phyloP scores from a whole-genome alignment of 2,113 vertebrate genomes.

The Condylura cristata region DNA sequence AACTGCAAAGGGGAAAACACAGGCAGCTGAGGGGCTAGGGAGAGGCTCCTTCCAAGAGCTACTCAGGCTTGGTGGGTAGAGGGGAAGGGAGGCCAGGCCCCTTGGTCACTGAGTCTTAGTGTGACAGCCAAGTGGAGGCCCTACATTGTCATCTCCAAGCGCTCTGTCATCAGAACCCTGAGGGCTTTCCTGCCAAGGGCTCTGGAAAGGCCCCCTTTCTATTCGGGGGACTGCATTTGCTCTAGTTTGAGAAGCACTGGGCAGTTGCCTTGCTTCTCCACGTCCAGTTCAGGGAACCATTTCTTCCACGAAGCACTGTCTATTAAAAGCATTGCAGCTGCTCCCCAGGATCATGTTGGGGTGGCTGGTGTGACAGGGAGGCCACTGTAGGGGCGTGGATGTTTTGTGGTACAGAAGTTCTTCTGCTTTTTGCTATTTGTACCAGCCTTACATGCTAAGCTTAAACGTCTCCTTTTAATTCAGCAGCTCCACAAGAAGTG shows the following conservation, averaged over 20 bases:
- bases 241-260: not conserved
- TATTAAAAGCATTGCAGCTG: not conserved
- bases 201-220: not conserved
- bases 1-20: conserved; percentile 86
- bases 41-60: not conserved
- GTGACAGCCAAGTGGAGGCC: not conserved
- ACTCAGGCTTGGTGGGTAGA: not conserved
- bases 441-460: not conserved
- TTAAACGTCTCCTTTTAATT: not conserved
- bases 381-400: rapidly evolving
- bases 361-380: not conserved
- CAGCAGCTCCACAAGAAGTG: not conserved
- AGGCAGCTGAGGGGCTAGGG: not conserved
- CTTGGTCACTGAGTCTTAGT: not conserved
- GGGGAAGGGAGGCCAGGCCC: not conserved
- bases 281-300: not conserved
- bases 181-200: not conserved
- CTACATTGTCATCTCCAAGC: not conserved
- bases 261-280: not conserved
- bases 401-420: not conserved
- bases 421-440: not conserved
- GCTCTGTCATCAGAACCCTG: not conserved
- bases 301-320: not conserved
- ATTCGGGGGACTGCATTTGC: not conserved
- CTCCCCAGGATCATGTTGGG: not conserved